Percentiles rank a stretch among this genome's conserved stretches.
These are phyloP conservation scores for Temnothorax rugatulus DNA, from an alignment of 2,888 invertebrate species.

Conservation along the genomic window DNA sequence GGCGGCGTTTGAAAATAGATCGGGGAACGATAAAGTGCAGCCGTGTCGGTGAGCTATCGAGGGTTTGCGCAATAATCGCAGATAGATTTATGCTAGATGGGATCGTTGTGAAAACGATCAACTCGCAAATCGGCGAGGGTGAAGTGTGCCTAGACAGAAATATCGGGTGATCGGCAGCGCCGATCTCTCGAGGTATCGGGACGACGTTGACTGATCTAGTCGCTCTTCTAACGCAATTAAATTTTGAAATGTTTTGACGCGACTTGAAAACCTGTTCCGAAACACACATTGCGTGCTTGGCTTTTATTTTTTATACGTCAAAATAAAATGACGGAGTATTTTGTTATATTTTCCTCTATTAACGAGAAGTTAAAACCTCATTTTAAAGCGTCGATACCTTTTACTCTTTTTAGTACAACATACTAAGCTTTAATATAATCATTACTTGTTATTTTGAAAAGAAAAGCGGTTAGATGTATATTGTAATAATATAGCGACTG, in stretches of 20 bases:
- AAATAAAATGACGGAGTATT: background rate
- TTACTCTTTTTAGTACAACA: too few relatives aligned
- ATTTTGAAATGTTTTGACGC: background rate
- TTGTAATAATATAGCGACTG: background rate
- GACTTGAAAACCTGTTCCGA: background rate
- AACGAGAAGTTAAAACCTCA: background rate
- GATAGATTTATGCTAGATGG: constrained; percentile 58
- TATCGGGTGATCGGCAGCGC: constrained; percentile 19
- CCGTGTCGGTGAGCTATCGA: constrained; percentile 64
- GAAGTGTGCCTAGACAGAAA: constrained; percentile 31
- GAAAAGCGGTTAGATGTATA: background rate
- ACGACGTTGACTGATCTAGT: constrained; percentile 37
- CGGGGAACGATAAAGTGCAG: constrained; percentile 70
- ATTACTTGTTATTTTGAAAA: background rate
- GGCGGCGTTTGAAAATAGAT: constrained; percentile 69
- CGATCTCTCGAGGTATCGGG: constrained; percentile 9
- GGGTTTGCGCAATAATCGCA: constrained; percentile 69
- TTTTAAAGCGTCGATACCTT: background rate
- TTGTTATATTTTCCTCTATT: background rate
- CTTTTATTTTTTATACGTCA: background rate
- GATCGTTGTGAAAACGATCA: constrained; percentile 51
- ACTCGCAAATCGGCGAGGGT: constrained; percentile 23
- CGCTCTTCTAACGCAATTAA: constrained; percentile 20
- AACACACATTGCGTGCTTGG: background rate
- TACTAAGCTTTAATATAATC: background rate